A percentile compares a stretch with the other conserved stretches of the same genome.
These are phyloP conservation scores for Dolichotis patagonum DNA, from an alignment of 2,113 vertebrate species.

Conservation along the genomic window DNA sequence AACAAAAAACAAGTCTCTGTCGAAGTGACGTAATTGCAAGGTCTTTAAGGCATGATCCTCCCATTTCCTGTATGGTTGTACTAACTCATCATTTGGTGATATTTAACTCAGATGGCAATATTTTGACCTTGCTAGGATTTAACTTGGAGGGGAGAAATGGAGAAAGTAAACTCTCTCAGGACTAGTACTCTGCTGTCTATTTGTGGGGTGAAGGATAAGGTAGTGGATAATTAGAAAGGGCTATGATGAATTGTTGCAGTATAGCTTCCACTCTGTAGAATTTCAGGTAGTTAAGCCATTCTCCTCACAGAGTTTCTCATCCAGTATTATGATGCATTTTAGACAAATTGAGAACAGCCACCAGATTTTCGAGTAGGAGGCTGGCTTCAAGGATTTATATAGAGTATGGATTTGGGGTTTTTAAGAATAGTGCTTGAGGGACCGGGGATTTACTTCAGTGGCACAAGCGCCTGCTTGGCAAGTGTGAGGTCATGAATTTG, in stretches of 20 bases:
- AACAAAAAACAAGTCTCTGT: slow-evolving; percentile 55
- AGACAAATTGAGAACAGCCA: slow-evolving; percentile 25
- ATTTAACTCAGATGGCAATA: slow-evolving; percentile 54
- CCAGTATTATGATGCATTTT: not conserved
- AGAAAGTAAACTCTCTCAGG: not conserved
- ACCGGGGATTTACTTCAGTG: too few relatives aligned
- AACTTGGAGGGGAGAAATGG: not conserved
- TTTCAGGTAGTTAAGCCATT: not conserved
- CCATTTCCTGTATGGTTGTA: slow-evolving; percentile 54
- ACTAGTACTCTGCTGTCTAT: not conserved
- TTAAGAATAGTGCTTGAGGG: not conserved
- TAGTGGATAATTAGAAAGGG: not conserved
- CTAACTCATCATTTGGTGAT: slow-evolving; percentile 38
- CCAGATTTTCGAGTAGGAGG: slow-evolving; percentile 12
- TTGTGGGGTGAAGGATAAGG: not conserved
- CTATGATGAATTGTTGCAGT: not conserved
- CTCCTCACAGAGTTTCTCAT: not conserved
- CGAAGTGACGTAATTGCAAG: slow-evolving; percentile 5
- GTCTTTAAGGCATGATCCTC: slow-evolving; percentile 42
- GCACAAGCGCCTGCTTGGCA: too few relatives aligned
- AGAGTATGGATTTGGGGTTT: not conserved
- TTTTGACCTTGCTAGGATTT: slow-evolving; percentile 9
- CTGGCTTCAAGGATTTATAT: not conserved
- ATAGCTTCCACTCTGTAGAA: not conserved
- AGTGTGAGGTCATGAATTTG: too few relatives aligned